Conservation (phyloP, 1,140 invertebrate species). For the Drosophila pandora region DNA sequence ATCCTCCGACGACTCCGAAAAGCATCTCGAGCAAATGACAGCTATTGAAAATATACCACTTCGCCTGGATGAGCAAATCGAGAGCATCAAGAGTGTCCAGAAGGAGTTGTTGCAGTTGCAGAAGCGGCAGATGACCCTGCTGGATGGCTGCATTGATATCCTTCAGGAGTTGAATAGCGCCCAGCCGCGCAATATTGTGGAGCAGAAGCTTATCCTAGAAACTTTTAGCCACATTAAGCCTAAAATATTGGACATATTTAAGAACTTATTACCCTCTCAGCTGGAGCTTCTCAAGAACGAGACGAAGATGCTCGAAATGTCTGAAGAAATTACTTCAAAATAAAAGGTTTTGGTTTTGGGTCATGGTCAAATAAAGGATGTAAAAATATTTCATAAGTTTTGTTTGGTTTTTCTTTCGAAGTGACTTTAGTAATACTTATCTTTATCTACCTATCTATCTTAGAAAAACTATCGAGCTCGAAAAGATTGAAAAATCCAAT, state of each 20-base stretch:
- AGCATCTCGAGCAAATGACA: conserved; percentile 25
- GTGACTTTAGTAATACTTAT: no score
- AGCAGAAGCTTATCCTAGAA: conserved; percentile 19
- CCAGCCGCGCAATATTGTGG: conserved; percentile 4
- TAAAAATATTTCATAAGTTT: no score
- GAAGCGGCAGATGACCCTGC: conserved; percentile 16
- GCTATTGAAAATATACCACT: conserved; percentile 27
- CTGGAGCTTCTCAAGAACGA: conserved; percentile 28
- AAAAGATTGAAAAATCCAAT: no score
- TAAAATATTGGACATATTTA: conserved; percentile 39
- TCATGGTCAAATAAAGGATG: not conserved
- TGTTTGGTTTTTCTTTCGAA: no score
- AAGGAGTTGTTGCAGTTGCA: conserved; percentile 37
- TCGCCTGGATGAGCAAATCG: conserved; percentile 33
- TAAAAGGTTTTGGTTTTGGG: not conserved
- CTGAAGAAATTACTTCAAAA: not conserved
- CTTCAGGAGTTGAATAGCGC: conserved; percentile 29
- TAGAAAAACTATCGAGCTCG: no score
- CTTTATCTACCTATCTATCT: no score
- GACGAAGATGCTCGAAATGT: conserved; percentile 1
- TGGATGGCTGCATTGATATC: conserved; percentile 36
- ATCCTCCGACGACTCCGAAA: not conserved
- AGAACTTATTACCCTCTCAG: conserved; percentile 28
- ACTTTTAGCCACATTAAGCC: conserved; percentile 24
- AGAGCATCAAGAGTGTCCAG: conserved; percentile 23